phyloP scores from a whole-genome alignment of 2,888 invertebrate species.

The Philopedon plagiatum region DNA sequence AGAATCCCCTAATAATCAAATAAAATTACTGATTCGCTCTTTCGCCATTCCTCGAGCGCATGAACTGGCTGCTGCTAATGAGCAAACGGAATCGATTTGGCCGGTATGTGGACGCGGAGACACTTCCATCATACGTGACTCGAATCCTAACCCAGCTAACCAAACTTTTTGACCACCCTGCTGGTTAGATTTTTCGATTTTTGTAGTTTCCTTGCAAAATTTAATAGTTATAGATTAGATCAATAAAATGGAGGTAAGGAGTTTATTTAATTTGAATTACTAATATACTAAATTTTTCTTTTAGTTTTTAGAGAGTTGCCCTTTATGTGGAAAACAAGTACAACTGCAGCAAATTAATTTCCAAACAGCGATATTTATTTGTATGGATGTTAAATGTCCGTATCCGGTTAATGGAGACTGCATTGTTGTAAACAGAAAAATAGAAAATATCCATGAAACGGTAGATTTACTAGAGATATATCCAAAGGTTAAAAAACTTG shows the following conservation, averaged over 20 bases:
- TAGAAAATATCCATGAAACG: conserved; percentile 51
- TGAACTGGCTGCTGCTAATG: too few species aligned
- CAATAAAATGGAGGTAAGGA: conserved; percentile 16
- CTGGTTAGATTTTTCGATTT: too few species aligned
- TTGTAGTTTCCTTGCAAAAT: too few species aligned
- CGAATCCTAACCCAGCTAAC: too few species aligned
- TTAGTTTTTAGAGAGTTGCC: conserved; percentile 47
- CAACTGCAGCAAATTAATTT: conserved; percentile 56
- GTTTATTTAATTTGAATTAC: background rate
- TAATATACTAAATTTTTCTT: background rate
- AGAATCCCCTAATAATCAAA: too few species aligned
- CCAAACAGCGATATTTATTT: conserved; percentile 54
- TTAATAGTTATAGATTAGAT: too few species aligned
- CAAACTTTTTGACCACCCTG: too few species aligned
- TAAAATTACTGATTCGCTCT: too few species aligned
- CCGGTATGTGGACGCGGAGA: too few species aligned
- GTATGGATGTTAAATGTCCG: conserved; percentile 53
- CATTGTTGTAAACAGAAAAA: conserved; percentile 50
- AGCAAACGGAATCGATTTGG: too few species aligned
- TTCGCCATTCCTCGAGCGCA: too few species aligned
- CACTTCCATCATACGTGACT: too few species aligned
- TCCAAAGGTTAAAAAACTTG: conserved; percentile 23
- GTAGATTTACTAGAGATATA: conserved; percentile 7
- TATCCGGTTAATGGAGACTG: conserved; percentile 55
- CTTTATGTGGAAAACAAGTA: conserved; percentile 52